These are phyloP conservation scores for Neodiprion pinetum DNA, from an alignment of 1,140 invertebrate genomes.

Conservation along the genomic window DNA sequence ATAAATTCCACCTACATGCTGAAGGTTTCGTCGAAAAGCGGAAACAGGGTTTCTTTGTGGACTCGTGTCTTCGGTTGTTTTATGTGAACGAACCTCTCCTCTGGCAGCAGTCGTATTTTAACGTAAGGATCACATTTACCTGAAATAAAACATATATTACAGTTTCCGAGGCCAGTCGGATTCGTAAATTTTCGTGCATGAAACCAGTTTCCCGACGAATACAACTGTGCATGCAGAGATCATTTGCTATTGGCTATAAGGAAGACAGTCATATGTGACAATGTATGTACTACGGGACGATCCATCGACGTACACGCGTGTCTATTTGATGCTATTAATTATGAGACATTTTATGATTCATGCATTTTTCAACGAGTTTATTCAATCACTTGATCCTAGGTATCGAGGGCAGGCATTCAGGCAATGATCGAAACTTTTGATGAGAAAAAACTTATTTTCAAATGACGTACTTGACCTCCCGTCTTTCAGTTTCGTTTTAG, in stretches of 20 bases:
- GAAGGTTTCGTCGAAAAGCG: constrained; percentile 93
- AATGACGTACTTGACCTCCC: constrained; percentile 55
- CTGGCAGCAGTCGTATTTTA: constrained; percentile 83
- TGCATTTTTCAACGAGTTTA: not conserved
- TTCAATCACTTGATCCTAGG: constrained; percentile 1
- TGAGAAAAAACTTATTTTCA: not conserved
- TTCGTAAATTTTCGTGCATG: not conserved
- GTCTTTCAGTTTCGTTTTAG: constrained; percentile 52
- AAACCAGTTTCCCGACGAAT: constrained; percentile 25
- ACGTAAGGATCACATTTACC: constrained; percentile 90
- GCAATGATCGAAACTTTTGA: not conserved
- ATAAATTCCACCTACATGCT: constrained; percentile 76
- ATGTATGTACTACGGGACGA: not conserved
- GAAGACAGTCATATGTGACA: not conserved
- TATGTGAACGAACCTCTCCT: constrained; percentile 79
- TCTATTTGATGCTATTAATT: not conserved
- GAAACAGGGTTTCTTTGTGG: constrained; percentile 91
- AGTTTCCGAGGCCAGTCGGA: constrained; percentile 2
- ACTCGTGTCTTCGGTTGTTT: constrained; percentile 85
- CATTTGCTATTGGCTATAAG: not conserved
- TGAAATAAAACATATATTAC: constrained; percentile 44
- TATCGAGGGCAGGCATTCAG: constrained; percentile 29
- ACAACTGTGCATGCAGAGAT: constrained; percentile 36
- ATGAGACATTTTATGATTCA: not conserved
- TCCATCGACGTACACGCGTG: not conserved